Evolutionary conservation across 2,113 vertebrate species (phyloP).

Genomic region (Solea solea): DNA sequence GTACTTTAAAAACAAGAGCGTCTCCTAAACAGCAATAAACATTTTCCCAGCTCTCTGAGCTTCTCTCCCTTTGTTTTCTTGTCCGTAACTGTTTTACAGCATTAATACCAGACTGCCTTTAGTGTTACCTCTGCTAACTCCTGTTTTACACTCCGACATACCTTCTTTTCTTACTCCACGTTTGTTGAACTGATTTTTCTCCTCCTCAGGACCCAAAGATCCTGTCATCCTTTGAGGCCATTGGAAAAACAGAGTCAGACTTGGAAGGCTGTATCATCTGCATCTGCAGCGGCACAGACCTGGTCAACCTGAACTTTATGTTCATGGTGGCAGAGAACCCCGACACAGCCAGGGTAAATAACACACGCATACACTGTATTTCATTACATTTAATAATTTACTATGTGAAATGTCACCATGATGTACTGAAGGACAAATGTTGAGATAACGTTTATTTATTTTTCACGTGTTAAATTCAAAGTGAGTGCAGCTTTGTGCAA

Average conservation of each 20-base stretch:
- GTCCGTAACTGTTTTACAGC: not conserved
- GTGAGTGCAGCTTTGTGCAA: not conserved
- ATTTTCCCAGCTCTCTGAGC: not conserved
- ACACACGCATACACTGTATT: not conserved
- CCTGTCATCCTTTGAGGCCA: slow-evolving; percentile 89
- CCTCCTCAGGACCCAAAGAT: slow-evolving; percentile 92
- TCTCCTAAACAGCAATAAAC: slow-evolving; percentile 1
- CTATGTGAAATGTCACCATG: too few species aligned
- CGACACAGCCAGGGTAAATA: slow-evolving; percentile 91
- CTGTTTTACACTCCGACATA: too few species aligned
- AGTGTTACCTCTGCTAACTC: not conserved
- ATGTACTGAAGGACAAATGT: too few species aligned
- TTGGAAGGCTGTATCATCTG: slow-evolving; percentile 94
- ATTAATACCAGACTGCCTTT: not conserved
- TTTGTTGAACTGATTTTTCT: not conserved
- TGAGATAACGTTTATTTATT: too few species aligned
- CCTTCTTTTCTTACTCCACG: too few species aligned
- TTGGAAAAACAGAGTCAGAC: slow-evolving; percentile 91
- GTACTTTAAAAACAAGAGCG: not conserved
- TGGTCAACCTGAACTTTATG: slow-evolving; percentile 97
- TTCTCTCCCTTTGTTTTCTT: not conserved
- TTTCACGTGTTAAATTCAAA: not conserved
- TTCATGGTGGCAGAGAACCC: slow-evolving; percentile 94
- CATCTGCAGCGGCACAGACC: slow-evolving; percentile 94
- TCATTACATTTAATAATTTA: not conserved